Conservation (phyloP, 35 echinoderm and acorn worm species). For the Stichopus chloronotus region DNA sequence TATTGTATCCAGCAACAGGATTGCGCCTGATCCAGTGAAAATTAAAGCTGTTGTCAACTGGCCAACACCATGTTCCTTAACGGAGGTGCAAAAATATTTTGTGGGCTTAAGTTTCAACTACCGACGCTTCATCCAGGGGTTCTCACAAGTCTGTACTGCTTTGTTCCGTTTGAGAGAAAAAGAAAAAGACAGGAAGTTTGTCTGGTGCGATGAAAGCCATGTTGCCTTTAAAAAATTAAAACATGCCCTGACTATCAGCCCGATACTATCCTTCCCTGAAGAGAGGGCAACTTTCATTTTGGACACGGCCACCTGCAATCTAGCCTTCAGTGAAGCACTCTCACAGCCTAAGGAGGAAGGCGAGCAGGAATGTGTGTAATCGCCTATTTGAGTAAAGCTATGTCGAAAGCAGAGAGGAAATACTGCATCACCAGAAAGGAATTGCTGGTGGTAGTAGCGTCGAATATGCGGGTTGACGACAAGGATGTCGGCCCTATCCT, state of each 20-base stretch:
- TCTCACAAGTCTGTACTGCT: background rate
- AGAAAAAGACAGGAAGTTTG: background rate
- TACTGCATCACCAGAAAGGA: conserved; percentile 61
- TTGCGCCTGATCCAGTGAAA: background rate
- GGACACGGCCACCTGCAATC: conserved; percentile 71
- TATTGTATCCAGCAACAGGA: background rate
- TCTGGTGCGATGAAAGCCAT: background rate
- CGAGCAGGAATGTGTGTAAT: background rate
- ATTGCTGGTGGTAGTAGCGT: conserved; percentile 36
- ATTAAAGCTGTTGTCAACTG: background rate
- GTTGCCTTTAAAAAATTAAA: background rate
- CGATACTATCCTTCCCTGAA: conserved; percentile 64
- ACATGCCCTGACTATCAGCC: conserved; percentile 37
- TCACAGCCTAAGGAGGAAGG: background rate
- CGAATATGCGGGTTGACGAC: conserved; percentile 43
- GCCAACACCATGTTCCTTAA: background rate
- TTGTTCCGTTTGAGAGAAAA: background rate
- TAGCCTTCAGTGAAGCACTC: background rate
- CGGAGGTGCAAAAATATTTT: background rate
- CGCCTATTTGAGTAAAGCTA: background rate
- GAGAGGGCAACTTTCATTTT: conserved; percentile 55
- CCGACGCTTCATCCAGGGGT: background rate
- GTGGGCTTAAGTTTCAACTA: background rate
- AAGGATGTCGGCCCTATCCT: background rate
- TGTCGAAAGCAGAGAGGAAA: background rate